Base-by-base conservation (phyloP, 1,140 invertebrate species). In the Hypsibius dujardini region DNA sequence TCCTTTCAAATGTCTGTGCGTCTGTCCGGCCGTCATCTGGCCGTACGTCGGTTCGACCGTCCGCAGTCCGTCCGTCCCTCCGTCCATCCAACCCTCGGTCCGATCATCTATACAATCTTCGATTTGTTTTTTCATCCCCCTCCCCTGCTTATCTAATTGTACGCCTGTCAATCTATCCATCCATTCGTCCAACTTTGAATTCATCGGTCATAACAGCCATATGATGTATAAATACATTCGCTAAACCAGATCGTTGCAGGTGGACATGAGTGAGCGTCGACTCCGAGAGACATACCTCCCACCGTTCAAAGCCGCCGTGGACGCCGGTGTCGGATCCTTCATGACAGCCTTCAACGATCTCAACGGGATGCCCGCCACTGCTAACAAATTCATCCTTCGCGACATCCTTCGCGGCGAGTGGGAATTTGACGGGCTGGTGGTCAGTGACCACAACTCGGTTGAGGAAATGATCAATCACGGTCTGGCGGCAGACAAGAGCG, bases 351-450 rank as follows among this genome's bases (percentile, higher is more conserved):
- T 72, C 50, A 73, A 56, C n/a, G 67, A 70, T 12, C 15, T 73
- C 28, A 56, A 74, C 46, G 73, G 73, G 28, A 46, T 72, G 1
- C 71, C 71, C 14, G 47, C 70, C 15, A 28, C 73, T 1, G 73
- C 1, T n/a, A 74, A 74, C 71, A n/a, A 45, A 7, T 74, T 69
- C 69, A 46, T 74, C 45, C 40, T 74, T 7, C 40, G 28, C 1
- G 2, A 74, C 1, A 15, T 74, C 46, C 47, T 74, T 28, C 71
- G 74, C 40, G 47, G 62, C 40, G 28, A 75, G 47, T 74, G 73
- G 73, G 62, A 28, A 1, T 74, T 74, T 46, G 46, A 74, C 40
- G 73, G 73, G 15, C 1, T 74, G 47, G 59, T 74, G 3, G 73
- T 74, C 1, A 42, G 42, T 28, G 73, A 74, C 47, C 74, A 47